Percentiles rank a stretch among this genome's conserved stretches.
phyloP scores from a whole-genome alignment of 2,797 vertebrate species.

The Gastrophryne carolinensis region DNA sequence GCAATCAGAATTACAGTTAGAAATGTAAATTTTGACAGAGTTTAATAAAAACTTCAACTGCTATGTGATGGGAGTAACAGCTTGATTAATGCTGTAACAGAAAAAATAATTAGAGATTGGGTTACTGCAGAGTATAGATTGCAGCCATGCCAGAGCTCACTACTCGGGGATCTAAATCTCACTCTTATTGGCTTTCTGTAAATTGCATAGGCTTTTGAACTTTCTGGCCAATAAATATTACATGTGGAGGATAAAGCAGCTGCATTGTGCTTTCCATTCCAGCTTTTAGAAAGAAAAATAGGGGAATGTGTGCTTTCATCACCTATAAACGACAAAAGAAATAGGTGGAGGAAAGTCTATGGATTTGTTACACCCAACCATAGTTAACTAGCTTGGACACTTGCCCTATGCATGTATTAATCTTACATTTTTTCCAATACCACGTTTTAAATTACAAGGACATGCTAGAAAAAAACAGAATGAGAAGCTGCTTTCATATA shows the following conservation, averaged over 20 bases:
- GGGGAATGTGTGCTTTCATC: not conserved
- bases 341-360: no score
- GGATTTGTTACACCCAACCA: no score
- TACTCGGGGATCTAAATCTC: not conserved
- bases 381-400: no score
- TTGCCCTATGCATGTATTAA: no score
- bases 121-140: not conserved
- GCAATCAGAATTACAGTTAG: not conserved
- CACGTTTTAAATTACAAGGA: no score
- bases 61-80: not conserved
- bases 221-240: no score
- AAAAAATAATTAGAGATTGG: not conserved
- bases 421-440: no score
- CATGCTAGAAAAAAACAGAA: no score
- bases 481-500: no score
- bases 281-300: not conserved
- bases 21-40: not conserved
- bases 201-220: not conserved
- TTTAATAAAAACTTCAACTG: not conserved
- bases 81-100: not conserved
- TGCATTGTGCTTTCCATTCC: not conserved
- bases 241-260: not conserved
- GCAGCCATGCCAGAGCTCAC: not conserved
- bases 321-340: not conserved
- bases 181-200: not conserved